Conservation (phyloP, 2,888 invertebrate species). For the Drosophila parthenogenetica region DNA sequence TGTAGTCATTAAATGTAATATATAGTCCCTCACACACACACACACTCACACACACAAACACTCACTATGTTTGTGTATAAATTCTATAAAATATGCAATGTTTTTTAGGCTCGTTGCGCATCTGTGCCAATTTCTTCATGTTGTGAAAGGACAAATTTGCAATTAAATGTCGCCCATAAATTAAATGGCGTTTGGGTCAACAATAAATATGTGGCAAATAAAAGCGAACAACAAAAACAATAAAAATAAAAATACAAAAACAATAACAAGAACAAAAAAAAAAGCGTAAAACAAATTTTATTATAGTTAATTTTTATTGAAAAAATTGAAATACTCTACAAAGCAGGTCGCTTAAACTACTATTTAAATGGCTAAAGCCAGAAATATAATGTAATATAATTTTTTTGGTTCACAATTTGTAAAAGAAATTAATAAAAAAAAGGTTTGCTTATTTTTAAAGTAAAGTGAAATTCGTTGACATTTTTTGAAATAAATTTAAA, state of each 20-base stretch:
- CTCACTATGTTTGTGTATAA: conserved; percentile 1
- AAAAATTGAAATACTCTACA: not conserved
- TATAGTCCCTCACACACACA: conserved; percentile 30
- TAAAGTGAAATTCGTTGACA: no score
- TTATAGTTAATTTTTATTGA: not conserved
- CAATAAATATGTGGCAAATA: conserved; percentile 32
- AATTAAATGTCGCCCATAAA: conserved; percentile 72
- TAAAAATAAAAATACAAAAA: conserved; percentile 3
- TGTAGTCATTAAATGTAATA: conserved; percentile 70
- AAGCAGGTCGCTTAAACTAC: not conserved
- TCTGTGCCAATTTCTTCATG: conserved; percentile 56
- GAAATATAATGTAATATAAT: no score
- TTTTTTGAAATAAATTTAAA: no score
- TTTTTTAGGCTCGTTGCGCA: conserved; percentile 20
- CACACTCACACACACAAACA: conserved; percentile 5
- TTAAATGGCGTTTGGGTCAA: conserved; percentile 60
- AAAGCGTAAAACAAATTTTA: not conserved
- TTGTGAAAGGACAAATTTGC: conserved; percentile 58
- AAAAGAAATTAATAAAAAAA: no score
- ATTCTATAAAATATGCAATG: conserved; percentile 30
- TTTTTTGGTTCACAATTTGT: no score
- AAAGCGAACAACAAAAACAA: conserved; percentile 1
- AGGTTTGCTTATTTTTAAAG: no score
- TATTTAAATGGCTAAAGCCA: no score
- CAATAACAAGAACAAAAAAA: not conserved